phyloP scores from a whole-genome alignment of 1,140 invertebrate species.

The Drosophila kepulauana region DNA sequence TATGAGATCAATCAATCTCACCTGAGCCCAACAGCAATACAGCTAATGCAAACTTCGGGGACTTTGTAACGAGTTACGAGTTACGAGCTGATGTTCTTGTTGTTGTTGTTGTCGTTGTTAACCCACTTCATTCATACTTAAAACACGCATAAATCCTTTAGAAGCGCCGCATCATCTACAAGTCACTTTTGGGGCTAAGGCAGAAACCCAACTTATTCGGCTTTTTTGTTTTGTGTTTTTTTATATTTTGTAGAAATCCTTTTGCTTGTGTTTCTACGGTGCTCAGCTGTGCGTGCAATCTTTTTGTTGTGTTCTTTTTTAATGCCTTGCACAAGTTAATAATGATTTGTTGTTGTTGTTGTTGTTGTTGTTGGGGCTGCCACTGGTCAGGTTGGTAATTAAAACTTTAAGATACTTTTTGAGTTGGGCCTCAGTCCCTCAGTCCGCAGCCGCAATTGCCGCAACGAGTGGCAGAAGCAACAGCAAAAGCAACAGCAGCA shows the following conservation, averaged over 20 bases:
- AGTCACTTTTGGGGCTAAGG: conserved; percentile 36
- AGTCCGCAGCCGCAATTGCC: conserved; percentile 52
- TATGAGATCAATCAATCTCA: conserved; percentile 34
- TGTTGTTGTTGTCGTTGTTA: conserved; percentile 17
- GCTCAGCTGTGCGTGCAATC: conserved; percentile 56
- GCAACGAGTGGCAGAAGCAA: background rate
- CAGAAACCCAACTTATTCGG: conserved; percentile 18
- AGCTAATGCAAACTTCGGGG: background rate
- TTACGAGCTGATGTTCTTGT: background rate
- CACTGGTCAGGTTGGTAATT: conserved; percentile 76
- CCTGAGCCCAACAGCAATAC: conserved; percentile 10
- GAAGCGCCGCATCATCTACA: conserved; percentile 22
- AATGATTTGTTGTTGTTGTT: conserved; percentile 70
- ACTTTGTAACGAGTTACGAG: background rate
- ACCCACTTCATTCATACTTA: conserved; percentile 40
- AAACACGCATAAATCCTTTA: conserved; percentile 28
- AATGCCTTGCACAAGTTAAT: conserved; percentile 69
- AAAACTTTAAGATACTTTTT: conserved; percentile 82
- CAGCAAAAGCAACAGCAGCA: background rate
- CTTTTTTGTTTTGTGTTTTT: conserved; percentile 31
- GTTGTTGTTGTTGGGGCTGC: conserved; percentile 31
- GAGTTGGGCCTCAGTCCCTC: conserved; percentile 49
- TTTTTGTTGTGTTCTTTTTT: conserved; percentile 35
- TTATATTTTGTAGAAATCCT: conserved; percentile 9
- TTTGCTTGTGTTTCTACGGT: conserved; percentile 15